Conservation (phyloP, 2,888 invertebrate genomes). For the Athalia rosae region DNA sequence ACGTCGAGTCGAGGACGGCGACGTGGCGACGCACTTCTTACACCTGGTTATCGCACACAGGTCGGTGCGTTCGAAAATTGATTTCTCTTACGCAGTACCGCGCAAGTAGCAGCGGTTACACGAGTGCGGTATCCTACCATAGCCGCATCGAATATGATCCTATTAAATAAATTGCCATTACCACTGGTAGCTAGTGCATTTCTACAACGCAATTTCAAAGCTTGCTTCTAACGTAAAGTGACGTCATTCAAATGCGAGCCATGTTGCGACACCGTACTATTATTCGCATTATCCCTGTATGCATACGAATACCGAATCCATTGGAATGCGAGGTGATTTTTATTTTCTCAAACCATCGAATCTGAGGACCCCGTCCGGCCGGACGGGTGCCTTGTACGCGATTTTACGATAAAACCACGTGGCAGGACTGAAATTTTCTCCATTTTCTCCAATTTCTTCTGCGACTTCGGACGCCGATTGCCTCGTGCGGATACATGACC, state of each 20-base stretch:
- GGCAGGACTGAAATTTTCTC: too few species aligned
- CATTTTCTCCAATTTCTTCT: too few species aligned
- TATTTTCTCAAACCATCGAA: background rate
- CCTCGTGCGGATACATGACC: too few species aligned
- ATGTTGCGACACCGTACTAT: background rate
- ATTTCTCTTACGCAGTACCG: conserved; percentile 17
- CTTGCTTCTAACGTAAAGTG: background rate
- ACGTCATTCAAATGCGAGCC: background rate
- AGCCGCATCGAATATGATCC: background rate
- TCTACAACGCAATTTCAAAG: conserved; percentile 5
- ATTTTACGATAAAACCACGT: too few species aligned
- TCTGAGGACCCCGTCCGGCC: background rate
- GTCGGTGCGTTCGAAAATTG: conserved; percentile 19
- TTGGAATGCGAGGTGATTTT: background rate
- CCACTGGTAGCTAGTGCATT: background rate
- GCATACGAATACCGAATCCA: background rate
- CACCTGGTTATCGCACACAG: conserved; percentile 11
- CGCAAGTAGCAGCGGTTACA: background rate
- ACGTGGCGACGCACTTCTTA: conserved; percentile 19
- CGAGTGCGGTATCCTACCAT: background rate
- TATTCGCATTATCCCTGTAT: background rate
- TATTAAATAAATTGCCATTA: background rate
- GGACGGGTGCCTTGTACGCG: too few species aligned
- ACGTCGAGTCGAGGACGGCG: background rate
- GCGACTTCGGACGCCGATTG: too few species aligned